Evolutionary conservation across 2,797 vertebrate species (phyloP), one percentile per base, ranked within the genome.

Genomic region (Callimico goeldii): DNA sequence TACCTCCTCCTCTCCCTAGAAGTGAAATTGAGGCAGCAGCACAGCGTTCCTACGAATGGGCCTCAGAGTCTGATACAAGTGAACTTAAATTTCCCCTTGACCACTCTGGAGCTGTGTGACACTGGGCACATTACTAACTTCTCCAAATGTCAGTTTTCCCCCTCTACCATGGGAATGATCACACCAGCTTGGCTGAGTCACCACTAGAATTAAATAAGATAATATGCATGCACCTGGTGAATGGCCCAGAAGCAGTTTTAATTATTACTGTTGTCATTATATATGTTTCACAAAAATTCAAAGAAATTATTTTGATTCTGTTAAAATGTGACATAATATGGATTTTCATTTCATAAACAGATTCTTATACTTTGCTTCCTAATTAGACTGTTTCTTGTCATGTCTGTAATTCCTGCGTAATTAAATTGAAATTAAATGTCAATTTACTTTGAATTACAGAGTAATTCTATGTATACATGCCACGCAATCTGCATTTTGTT

Each of bases 341-440:
- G 84, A 85, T 95, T 94, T 95, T 90, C 87, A 77, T 88, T 85
- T 64, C 90, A 73, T 82, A 97, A 19, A 10, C 89, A 98, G 85
- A 95, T 94, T 95, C 87, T 82, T 75, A 89, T 73, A 98, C 90
- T 96, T 96, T 95, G 90, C 92, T 91, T 94, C 97, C 96, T 98
- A 98, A 98, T 98, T 97, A 98, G 98, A 98, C 91, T 97, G 85
- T 93, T 98, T 86, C 90, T 67, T 98, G 97, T 97, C 96, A 87
- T 98, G 97, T 92, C 97, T 98, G 92, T 96, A 98, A 98, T 89
- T 98, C 83, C 96, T 97, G 17, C 97, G 96, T 98, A 98, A 98
- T 97, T 98, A 98, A 98, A 97, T 97, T 98, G 97, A 98, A 98
- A 98, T 97, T 98, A 98, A 98, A 97, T 97, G 98, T 97, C 97